phyloP scores from a whole-genome alignment of 1,140 invertebrate genomes.

The Spodoptera litura region DNA sequence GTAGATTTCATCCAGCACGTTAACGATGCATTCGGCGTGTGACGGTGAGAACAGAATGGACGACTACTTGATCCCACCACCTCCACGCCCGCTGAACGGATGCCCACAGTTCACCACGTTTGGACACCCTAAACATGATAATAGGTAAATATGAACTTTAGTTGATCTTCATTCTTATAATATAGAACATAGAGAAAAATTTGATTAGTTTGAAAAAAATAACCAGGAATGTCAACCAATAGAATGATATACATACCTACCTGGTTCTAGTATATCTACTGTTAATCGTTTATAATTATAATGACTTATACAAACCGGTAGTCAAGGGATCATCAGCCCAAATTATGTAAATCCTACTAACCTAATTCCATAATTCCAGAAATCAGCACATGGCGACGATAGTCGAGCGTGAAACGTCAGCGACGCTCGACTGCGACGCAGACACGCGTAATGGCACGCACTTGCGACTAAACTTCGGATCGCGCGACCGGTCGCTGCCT shows the following conservation, averaged over 20 bases:
- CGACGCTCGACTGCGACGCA: slow-evolving; percentile 67
- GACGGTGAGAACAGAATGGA: slow-evolving; percentile 79
- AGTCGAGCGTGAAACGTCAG: slow-evolving; percentile 76
- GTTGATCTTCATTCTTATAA: too few relatives aligned
- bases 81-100: slow-evolving; percentile 84
- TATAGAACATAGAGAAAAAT: too few relatives aligned
- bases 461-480: slow-evolving; percentile 67
- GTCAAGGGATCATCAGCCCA: neutral
- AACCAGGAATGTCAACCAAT: neutral
- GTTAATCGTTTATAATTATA: neutral
- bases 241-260: neutral
- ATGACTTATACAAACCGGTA: neutral
- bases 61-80: slow-evolving; percentile 87
- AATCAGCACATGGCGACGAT: slow-evolving; percentile 80
- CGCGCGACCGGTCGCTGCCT: slow-evolving; percentile 61
- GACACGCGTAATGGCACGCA: slow-evolving; percentile 64
- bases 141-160: slow-evolving; percentile 59
- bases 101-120: slow-evolving; percentile 80
- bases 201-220: too few relatives aligned
- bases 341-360: neutral
- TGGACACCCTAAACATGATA: slow-evolving; percentile 78
- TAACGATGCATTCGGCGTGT: slow-evolving; percentile 79
- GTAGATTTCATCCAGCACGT: slow-evolving; percentile 79
- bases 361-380: neutral
- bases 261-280: too few relatives aligned